phyloP scores from a whole-genome alignment of 2,888 invertebrate genomes.

The Drosophila rubida region DNA sequence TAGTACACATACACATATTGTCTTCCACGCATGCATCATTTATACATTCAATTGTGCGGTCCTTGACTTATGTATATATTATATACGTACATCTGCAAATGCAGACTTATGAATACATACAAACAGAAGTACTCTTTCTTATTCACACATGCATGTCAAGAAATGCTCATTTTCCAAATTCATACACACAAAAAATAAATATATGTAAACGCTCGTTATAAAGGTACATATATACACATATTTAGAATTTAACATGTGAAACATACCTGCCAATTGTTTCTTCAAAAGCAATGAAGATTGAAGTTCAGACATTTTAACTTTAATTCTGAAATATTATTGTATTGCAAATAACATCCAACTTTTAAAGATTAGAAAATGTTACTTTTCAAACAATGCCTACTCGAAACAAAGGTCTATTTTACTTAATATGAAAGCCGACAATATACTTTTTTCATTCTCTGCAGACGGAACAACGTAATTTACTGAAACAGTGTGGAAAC shows the following conservation, averaged over 20 bases:
- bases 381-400: slow-evolving; percentile 30
- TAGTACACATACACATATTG: neutral
- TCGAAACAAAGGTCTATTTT: slow-evolving; percentile 30
- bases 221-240: slow-evolving; percentile 15
- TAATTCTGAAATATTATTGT: slow-evolving; percentile 42
- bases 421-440: slow-evolving; percentile 36
- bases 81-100: slow-evolving; percentile 1
- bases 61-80: slow-evolving; percentile 2
- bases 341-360: slow-evolving; percentile 30
- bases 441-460: slow-evolving; percentile 51
- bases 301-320: slow-evolving; percentile 92
- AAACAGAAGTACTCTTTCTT: no score
- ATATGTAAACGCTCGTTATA: slow-evolving; percentile 2
- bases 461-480: slow-evolving; percentile 45
- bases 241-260: slow-evolving; percentile 17
- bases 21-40: neutral
- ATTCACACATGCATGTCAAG: neutral
- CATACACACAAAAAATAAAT: no score
- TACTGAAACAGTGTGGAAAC: slow-evolving; percentile 26
- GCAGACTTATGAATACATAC: slow-evolving; percentile 1
- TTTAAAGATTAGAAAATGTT: slow-evolving; percentile 50
- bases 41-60: neutral
- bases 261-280: slow-evolving; percentile 97
- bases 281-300: slow-evolving; percentile 97
- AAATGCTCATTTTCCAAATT: neutral